These are phyloP conservation scores for Heliornis fulica DNA, from an alignment of 2,113 vertebrate genomes.

Conservation along the genomic window DNA sequence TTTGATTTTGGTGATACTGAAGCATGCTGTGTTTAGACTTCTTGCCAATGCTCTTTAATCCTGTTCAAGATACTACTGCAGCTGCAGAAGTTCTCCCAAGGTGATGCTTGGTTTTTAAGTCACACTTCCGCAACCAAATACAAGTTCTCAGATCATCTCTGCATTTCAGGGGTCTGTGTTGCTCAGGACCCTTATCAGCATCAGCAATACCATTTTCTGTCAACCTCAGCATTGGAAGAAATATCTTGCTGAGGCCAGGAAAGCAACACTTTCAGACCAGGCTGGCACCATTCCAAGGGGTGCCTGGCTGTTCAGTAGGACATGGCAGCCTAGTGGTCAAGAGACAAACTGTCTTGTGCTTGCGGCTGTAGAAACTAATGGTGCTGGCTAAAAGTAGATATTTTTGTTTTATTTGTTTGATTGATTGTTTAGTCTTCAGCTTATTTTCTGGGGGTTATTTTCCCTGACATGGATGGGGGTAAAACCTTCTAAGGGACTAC, in stretches of 20 bases:
- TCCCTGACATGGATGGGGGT: accelerated
- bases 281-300: accelerated
- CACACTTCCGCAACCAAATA: neutral
- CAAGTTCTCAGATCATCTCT: neutral
- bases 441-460: neutral
- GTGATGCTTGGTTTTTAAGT: neutral
- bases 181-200: neutral
- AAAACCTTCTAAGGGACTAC: neutral
- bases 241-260: neutral
- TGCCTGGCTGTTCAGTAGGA: neutral
- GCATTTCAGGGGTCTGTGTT: neutral
- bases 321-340: too few relatives aligned
- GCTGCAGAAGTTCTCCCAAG: neutral
- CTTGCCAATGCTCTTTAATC: neutral
- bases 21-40: neutral
- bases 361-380: neutral
- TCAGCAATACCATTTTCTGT: neutral
- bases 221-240: neutral
- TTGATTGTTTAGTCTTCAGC: neutral
- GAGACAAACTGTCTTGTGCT: neutral
- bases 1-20: neutral
- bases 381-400: neutral
- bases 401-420: neutral
- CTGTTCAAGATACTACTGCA: neutral
- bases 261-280: neutral